Base-by-base conservation (phyloP, 2,797 vertebrate genomes). In the Eulemur rubriventer region DNA sequence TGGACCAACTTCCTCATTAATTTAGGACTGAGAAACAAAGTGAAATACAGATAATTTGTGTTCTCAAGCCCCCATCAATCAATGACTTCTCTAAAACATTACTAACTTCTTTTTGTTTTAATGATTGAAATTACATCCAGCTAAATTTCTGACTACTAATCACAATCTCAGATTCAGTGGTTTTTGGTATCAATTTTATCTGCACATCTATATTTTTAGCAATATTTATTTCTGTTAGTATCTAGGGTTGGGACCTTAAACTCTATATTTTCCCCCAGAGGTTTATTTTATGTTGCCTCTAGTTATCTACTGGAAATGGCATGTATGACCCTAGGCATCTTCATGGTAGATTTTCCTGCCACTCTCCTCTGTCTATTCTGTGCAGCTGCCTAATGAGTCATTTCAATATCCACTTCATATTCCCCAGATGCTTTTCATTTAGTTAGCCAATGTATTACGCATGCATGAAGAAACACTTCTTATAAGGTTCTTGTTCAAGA, bases 341-440 rank as follows among this genome's bases (percentile, higher is more conserved):
- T 94, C 26, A 69, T 3, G 1, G 59, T 85, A 26, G 33, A 30
- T 79, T 70, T 96, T 93, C 48, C 76, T 65, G 4, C 7, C 30
- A 2, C 35, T 85, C 96, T 63, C n/a, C 14, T 78, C 30, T 63
- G 0, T 96, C 24, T 94, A 0, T 82, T 89, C 57, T 65, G 16
- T 59, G 20, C 28, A 94, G 87, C 43, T 97, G 86, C 79, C 57
- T 93, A 67, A n/a, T 80, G 73, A 91, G 78, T 96, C 14, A 0
- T 11, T 61, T 80, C 55, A 65, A 16, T 52, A 73, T 82, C 70
- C 52, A 76, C 63, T 28, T 80, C 78, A 7, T 43, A 65, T 83
- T 97, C 94, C 80, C 80, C 83, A 96, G 38, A 33, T 96, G 41
- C 12, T 0, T 76, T 97, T 97, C 82, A 30, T 84, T 96, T 33